Conservation (phyloP, 2,113 vertebrate species). For the Ornithorhynchus anatinus region DNA sequence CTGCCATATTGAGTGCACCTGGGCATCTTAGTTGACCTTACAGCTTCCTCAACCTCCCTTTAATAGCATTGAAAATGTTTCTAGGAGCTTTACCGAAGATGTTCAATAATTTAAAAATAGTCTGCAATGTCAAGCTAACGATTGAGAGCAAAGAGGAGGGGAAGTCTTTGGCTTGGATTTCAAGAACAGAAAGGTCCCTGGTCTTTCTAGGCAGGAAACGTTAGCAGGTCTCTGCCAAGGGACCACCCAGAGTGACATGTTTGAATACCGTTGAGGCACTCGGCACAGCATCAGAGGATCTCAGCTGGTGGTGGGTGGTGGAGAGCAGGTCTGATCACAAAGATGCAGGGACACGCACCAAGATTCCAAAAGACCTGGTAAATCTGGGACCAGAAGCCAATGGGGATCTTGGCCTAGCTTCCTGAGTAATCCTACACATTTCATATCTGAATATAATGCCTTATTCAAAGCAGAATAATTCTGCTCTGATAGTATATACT, state of each 20-base stretch:
- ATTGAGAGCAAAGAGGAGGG: not conserved
- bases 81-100: slow-evolving; percentile 2
- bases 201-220: not conserved
- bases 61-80: slow-evolving; percentile 40
- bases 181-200: slow-evolving; percentile 7
- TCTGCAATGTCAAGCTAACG: slow-evolving; percentile 34
- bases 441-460: no score
- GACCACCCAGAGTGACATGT: not conserved
- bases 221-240: not conserved
- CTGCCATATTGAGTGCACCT: slow-evolving; percentile 8
- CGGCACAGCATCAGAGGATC: not conserved
- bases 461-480: no score
- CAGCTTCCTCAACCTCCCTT: not conserved
- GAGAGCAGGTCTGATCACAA: not conserved
- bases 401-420: no score
- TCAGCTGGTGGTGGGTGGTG: not conserved
- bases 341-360: not conserved
- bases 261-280: not conserved
- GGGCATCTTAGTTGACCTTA: not conserved
- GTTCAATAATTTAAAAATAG: slow-evolving; percentile 32
- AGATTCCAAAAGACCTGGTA: not conserved
- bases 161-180: not conserved
- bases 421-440: no score
- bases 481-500: no score
- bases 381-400: not conserved